phyloP scores from a whole-genome alignment of 2,113 vertebrate genomes.

The Corynorhinus townsendii region DNA sequence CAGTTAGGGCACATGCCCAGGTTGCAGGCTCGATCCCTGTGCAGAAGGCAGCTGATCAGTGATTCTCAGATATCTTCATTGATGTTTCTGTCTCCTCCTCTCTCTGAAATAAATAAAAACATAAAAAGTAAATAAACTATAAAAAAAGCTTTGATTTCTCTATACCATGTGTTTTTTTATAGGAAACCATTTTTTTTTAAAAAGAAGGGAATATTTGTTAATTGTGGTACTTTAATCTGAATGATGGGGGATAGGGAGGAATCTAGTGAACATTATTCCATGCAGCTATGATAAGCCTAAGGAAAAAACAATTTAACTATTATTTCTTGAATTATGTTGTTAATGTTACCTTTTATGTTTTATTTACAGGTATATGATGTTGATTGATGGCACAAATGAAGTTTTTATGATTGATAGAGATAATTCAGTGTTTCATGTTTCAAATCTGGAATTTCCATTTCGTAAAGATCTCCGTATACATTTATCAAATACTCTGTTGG shows the following conservation, averaged over 20 bases:
- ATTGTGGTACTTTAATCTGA: slow-evolving; percentile 23
- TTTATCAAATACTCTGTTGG: slow-evolving; percentile 92
- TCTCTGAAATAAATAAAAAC: too few relatives aligned
- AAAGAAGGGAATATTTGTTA: neutral
- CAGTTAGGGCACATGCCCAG: too few relatives aligned
- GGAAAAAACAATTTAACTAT: neutral
- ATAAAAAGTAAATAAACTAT: too few relatives aligned
- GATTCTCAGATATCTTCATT: too few relatives aligned
- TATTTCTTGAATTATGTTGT: neutral
- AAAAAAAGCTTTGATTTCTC: neutral
- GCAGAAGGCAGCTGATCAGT: too few relatives aligned
- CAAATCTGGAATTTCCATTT: slow-evolving; percentile 96
- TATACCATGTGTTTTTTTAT: neutral
- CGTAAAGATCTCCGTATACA: slow-evolving; percentile 93
- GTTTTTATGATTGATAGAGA: slow-evolving; percentile 98
- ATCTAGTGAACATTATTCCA: neutral
- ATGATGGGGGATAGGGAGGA: neutral
- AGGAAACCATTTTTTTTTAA: neutral
- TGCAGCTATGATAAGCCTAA: neutral
- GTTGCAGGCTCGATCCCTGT: too few relatives aligned
- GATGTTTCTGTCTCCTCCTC: too few relatives aligned
- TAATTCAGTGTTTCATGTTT: slow-evolving; percentile 93
- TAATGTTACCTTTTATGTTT: slow-evolving; percentile 54
- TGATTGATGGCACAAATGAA: slow-evolving; percentile 95
- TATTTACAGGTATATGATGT: slow-evolving; percentile 95